Evolutionary conservation across 2,797 vertebrate species (phyloP).

Genomic region (Peromyscus eremicus): DNA sequence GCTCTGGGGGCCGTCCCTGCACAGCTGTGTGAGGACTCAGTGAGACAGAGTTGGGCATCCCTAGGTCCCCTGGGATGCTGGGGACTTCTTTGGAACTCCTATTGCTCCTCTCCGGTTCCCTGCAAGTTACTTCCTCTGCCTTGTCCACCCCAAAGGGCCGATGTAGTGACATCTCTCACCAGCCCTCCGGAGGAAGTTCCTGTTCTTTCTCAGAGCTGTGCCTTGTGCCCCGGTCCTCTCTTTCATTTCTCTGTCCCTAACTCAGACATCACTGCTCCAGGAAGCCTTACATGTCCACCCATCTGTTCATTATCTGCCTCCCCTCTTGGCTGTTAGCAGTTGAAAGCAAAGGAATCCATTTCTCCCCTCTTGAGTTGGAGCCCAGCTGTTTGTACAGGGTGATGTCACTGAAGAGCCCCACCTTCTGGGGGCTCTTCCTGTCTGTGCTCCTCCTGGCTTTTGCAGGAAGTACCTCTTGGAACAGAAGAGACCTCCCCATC

Average conservation of each 20-base stretch:
- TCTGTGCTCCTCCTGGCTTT: neutral
- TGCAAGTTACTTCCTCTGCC: neutral
- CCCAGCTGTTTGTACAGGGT: neutral
- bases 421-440: slow-evolving; percentile 16
- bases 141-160: neutral
- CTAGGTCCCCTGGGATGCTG: neutral
- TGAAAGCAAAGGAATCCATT: neutral
- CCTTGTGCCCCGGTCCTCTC: neutral
- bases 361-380: neutral
- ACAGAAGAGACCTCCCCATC: neutral
- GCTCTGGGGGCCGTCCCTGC: neutral
- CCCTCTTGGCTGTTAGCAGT: neutral
- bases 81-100: neutral
- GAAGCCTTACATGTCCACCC: slow-evolving; percentile 51
- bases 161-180: neutral
- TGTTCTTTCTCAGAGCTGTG: neutral
- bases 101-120: neutral
- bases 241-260: neutral
- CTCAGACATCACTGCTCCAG: slow-evolving; percentile 13
- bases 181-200: neutral
- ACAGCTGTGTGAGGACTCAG: neutral
- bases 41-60: neutral
- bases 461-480: neutral
- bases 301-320: neutral
- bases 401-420: neutral